Evolutionary conservation across 2,888 invertebrate genomes (phyloP), one percentile per base, ranked within the genome.

Genomic region (Tachina fera): DNA sequence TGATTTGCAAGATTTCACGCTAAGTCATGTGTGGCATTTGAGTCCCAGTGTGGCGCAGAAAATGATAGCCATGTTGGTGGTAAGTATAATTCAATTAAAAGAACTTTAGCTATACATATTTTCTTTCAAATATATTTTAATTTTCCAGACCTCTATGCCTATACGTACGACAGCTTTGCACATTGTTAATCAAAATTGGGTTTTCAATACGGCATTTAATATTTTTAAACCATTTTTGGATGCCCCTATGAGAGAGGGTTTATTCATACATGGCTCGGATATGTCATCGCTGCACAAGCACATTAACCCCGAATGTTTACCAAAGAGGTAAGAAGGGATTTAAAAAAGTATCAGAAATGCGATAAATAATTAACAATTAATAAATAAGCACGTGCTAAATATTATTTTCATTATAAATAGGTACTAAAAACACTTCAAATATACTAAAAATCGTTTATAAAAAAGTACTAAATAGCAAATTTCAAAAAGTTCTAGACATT

Each of bases 151-250:
- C 0, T 94, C 96, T 75, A 96, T 96, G 91, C 97, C 97, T 0
- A 94, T 96, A 89, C 95, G 94, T 71, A 96, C 96, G 0, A 93
- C 96, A 87, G 95, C 96, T 0, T 94, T 97, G 78, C 97, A 97
- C 92, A 94, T 97, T 71, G 94, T 97, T 49, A 95, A 96, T 91
- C 96, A 97, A 90, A 96, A 96, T 1, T 97, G 97, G 96, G 92
- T 96, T 9, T 97, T 97, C 90, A 96, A 96, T 91, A 95, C 96
- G 87, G 95, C 96, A 71, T 96, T 95, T 91, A 95, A 95, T 87
- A 95, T 97, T 19, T 97, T 97, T 92, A 96, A 96, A 89, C 97
- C 97, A 0, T 93, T 97, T 39, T 92, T 97, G 39, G 95, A 95
- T 89, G 92, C 95, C 1, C 91, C 93, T 45, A 97, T 96, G 96